Evolutionary conservation across 2,113 vertebrate species (phyloP).

Genomic region (Butorides virescens): DNA sequence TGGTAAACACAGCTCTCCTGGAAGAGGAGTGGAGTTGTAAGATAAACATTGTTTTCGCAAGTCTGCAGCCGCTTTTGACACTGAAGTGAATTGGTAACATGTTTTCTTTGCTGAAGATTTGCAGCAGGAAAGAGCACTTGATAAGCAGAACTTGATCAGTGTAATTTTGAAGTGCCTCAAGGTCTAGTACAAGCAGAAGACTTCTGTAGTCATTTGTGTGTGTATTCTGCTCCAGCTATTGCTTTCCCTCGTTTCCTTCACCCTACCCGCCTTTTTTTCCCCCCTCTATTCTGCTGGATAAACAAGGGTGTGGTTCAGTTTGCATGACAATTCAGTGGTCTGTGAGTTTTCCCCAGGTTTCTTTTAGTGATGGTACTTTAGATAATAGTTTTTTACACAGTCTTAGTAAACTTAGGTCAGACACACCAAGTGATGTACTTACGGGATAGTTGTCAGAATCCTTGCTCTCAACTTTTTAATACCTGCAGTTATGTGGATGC

Average conservation of each 20-base stretch:
- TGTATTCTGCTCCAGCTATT: neutral
- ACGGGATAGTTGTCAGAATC: neutral
- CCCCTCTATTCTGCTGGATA: neutral
- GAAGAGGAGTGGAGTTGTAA: neutral
- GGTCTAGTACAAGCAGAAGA: neutral
- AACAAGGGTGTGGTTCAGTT: neutral
- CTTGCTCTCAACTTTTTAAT: neutral
- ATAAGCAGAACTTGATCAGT: neutral
- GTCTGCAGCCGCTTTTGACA: neutral
- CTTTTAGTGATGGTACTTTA: neutral
- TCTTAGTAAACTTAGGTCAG: neutral
- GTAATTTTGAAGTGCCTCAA: neutral
- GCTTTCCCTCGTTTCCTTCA: neutral
- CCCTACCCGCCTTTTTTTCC: neutral
- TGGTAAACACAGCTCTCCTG: neutral
- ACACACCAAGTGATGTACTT: neutral
- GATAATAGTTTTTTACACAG: neutral
- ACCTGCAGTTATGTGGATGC: neutral
- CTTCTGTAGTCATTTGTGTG: neutral
- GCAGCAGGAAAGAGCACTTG: neutral
- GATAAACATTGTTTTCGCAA: constrained; percentile 17
- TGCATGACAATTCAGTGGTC: neutral
- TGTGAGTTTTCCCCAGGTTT: neutral
- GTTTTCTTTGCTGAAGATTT: neutral
- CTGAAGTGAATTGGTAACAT: neutral